Percentiles rank a stretch among this genome's conserved stretches.
phyloP scores from a whole-genome alignment of 2,888 invertebrate genomes.

The Andrena hattorfiana region DNA sequence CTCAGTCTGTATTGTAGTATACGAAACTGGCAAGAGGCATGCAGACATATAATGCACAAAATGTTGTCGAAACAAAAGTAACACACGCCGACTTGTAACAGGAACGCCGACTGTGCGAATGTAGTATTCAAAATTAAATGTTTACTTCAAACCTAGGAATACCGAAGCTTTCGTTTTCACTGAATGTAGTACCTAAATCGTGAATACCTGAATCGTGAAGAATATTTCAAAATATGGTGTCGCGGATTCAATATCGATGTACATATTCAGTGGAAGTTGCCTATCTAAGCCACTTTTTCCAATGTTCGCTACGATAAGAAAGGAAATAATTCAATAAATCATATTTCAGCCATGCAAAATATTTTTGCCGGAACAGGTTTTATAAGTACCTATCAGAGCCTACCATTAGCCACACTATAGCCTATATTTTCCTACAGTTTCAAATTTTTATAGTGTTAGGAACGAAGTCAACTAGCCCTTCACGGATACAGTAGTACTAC shows the following conservation, averaged over 20 bases:
- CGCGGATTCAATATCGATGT: not conserved
- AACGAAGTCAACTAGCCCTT: no score
- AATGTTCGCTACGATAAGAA: not conserved
- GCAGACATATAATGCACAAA: not conserved
- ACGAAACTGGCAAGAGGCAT: conserved; percentile 3
- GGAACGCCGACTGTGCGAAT: not conserved
- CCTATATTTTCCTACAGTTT: no score
- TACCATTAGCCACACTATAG: no score
- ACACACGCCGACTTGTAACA: not conserved
- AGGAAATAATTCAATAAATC: not conserved
- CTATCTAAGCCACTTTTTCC: not conserved
- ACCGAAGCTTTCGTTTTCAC: not conserved
- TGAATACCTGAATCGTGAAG: not conserved
- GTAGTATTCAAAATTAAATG: not conserved
- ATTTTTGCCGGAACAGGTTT: no score
- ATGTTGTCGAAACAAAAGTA: conserved; percentile 3
- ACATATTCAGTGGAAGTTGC: not conserved
- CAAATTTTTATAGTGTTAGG: no score
- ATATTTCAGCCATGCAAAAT: not conserved
- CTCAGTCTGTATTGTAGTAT: not conserved
- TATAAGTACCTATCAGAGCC: no score
- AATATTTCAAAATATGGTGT: not conserved
- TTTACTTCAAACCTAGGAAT: not conserved
- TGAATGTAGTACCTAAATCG: not conserved
- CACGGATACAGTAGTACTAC: no score